Base-by-base conservation (phyloP, 2,113 vertebrate species). In the Abramis brama region DNA sequence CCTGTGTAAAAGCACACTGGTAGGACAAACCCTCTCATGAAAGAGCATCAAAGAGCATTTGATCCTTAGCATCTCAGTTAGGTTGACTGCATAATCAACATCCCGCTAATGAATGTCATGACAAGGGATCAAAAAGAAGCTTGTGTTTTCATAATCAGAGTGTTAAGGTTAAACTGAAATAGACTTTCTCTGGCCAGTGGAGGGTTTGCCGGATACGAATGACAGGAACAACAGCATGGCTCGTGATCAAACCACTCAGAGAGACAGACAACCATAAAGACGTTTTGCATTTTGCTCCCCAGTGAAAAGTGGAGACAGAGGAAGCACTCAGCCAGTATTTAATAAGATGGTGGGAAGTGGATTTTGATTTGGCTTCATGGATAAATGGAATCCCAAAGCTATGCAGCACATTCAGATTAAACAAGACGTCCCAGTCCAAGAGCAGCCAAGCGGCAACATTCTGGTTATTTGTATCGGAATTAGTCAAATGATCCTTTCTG, bases 1-100 rank as follows among this genome's bases (percentile, higher is more conserved):
- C 64, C 80, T 70, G 55, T 62, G 36, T 33, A 50, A 23, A 68
- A 82, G 43, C 39, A 36, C 19, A 47, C 43, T 52, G 80, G 5
- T 27, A 23, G 62, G 27, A 21, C 80, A 52, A 70, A 81, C 25
- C 21, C 36, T 23, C 27, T 70, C 64, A 55, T 70, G 80, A 70
- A 45, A 81, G 57, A 43, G 62, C 39, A 66, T 82, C 80, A 82
- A 82, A 82, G 80, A n/a, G 47, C 80, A 82, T 82, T 82, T 82
- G 80, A 82, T 82, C 64, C 76, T 78, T 79, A 23, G 50, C 76
- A 57, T 36, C 33, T 25, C 36, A 81, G 43, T 45, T 64, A 45
- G 39, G 64, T 66, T 50, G 64, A 82, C 62, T 52, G 79, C 36
- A 82, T 82, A 68, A 68, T 82, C 75, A 78, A 57, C 50, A 57